phyloP scores from a whole-genome alignment of 2,888 invertebrate genomes.

The Mayetiola destructor region DNA sequence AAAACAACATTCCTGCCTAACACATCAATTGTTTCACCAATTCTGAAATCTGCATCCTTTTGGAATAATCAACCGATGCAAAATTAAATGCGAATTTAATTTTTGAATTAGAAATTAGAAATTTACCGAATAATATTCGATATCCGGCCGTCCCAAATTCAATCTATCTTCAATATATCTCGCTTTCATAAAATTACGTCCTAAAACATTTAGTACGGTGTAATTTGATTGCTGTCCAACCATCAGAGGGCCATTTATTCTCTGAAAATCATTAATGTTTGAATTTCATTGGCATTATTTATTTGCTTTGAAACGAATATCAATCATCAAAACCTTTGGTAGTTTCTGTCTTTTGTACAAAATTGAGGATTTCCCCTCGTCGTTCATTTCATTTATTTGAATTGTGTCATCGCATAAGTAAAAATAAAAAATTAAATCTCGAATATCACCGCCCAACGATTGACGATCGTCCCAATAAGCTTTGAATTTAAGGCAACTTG shows the following conservation, averaged over 20 bases:
- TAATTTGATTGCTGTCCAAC: constrained; percentile 39
- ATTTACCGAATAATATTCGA: constrained; percentile 25
- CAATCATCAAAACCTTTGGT: constrained; percentile 71
- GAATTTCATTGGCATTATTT: background rate
- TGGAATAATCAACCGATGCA: background rate
- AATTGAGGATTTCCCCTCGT: constrained; percentile 26
- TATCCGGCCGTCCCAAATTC: constrained; percentile 37
- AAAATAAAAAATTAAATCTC: constrained; percentile 66
- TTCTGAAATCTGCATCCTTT: constrained; percentile 48
- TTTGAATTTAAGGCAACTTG: constrained; percentile 57
- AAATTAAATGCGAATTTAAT: background rate
- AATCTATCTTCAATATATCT: constrained; percentile 45
- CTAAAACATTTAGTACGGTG: constrained; percentile 49
- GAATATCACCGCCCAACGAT: constrained; percentile 59
- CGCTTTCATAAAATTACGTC: constrained; percentile 37
- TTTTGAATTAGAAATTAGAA: background rate
- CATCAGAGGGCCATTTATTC: constrained; percentile 26
- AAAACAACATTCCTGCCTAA: constrained; percentile 68
- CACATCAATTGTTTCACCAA: constrained; percentile 67
- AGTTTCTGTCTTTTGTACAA: constrained; percentile 44
- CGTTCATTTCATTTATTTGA: constrained; percentile 63
- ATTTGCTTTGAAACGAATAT: constrained; percentile 5
- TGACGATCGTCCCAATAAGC: constrained; percentile 83
- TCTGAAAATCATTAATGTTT: constrained; percentile 17
- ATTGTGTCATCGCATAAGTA: constrained; percentile 80